Base-by-base conservation (phyloP, 2,797 vertebrate genomes). In the Centroberyx gerrardi region DNA sequence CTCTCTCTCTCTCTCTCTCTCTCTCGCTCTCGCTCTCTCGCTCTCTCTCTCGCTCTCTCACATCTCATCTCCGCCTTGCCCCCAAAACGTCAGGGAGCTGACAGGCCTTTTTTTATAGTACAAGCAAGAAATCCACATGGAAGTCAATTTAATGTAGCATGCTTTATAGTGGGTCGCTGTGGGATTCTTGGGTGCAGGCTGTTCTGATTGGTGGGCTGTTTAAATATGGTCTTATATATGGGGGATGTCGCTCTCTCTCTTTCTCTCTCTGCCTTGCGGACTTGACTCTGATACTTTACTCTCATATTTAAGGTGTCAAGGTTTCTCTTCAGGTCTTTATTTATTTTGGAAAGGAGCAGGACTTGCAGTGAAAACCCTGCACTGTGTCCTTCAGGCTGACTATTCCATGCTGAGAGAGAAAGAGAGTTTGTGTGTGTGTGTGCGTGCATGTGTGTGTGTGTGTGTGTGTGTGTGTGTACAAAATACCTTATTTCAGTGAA, bases 51-150 rank as follows among this genome's bases (percentile, higher is more conserved):
- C 62, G 62, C 38, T 78, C 68, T 42, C 40, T 81, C 76, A 78
- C 82, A 29, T 85, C 82, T 91, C 77, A 72, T 86, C 69, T 80
- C 79, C 63, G 71, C 54, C 62, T 81, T 90, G 90, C 75, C 87
- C 89, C 87, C 85, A 89, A 92, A 91, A 89, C 28, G 86, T 92
- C 90, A 91, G 74, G 60, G 72, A 86, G 88, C 78, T 89, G 88
- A 89, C 85, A 83, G 87, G 65, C 81, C 73, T 82, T 77, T 85
- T 90, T 86, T 82, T 82, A 87, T 80, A 74, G 81, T 79, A 85
- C 87, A 86, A 86, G 84, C 77, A 85, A 87, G 76, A 90, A 80
- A 87, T 80, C 72, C 82, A 80, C 82, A 72, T 81, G 78, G 85
- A 93, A 89, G 87, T 87, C 46, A 74, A 60, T 92, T 87, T 85